Evolutionary conservation across 2,113 vertebrate genomes (phyloP), one percentile per base, ranked within the genome.

Genomic region (Colossoma macropomum): DNA sequence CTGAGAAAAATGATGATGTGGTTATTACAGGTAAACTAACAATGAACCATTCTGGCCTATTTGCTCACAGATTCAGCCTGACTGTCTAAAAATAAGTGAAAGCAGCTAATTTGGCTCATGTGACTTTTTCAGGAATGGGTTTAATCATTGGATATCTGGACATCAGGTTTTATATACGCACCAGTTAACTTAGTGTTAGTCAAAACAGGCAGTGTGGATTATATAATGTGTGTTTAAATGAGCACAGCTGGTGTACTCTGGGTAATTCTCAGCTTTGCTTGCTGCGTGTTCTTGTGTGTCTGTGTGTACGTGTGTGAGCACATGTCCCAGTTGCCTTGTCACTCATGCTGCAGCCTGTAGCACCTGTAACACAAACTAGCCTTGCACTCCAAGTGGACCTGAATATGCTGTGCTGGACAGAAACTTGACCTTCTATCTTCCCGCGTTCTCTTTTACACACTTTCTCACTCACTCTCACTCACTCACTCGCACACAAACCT

Each of bases 301-400:
- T 60, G 63, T 77, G 77, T 71, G 63, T 75, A n/a, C 54, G 71
- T 69, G 34, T 62, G 66, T 89, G 52, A 70, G 59, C 77, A 52
- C 41, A 34, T 83, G 10, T 77, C 59, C 52, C 76, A 85, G 76
- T 84, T 66, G 73, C 48, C 52, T 62, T 82, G 70, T 80, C 71
- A 65, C 56, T 87, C 32, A 72, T 62, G 48, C 60, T 66, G 54
- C 74, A 63, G 50, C 41, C 50, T 9, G 30, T 28, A 63, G 59
- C 56, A 77, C 73, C 41, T 52, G 45, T 62, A 82, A 82, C 80
- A 60, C 60, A 77, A 9, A 74, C 27, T 75, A 32, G 19, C 72
- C 77, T 72, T 86, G 75, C 30, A 56, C 63, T 69, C 63, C 13
- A 30, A 30, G 28, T 45, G 25, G 71, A 83, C 50, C 71, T 82